Conservation (phyloP, 2,888 invertebrate species). For the Julus scanicus region DNA sequence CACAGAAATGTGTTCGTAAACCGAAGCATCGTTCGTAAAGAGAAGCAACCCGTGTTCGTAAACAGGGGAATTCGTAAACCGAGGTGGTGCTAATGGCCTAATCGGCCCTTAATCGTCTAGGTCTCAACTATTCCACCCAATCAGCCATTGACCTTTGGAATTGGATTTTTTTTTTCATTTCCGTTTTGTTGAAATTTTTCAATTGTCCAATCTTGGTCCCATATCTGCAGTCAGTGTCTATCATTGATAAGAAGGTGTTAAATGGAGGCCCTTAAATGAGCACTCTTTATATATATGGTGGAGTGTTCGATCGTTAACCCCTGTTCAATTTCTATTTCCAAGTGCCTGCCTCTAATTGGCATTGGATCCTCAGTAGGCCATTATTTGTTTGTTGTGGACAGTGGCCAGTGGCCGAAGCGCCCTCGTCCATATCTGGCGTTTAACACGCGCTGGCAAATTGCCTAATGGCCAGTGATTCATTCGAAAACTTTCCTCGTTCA, state of each 20-base stretch:
- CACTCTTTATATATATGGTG: neutral
- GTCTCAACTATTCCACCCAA: no score
- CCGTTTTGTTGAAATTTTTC: neutral
- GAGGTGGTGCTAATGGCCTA: no score
- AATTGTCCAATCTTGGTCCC: neutral
- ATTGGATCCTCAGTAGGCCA: neutral
- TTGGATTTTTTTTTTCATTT: neutral
- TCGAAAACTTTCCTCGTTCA: neutral
- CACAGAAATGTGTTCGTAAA: no score
- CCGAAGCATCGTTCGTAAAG: no score
- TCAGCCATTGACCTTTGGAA: no score
- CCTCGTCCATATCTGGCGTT: neutral
- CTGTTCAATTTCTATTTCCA: neutral
- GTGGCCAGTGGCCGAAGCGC: neutral
- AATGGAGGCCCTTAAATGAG: neutral
- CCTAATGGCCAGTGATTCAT: conserved; percentile 19
- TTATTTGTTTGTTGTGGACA: conserved; percentile 19
- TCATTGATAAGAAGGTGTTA: neutral
- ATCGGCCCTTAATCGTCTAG: no score
- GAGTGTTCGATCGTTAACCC: conserved; percentile 11
- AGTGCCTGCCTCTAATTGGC: neutral
- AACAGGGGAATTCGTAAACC: no score
- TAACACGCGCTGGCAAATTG: conserved; percentile 5
- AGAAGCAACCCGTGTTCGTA: no score
- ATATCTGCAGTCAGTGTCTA: neutral